Conservation (phyloP, 2,888 invertebrate species). For the Hylaea fasciaria region DNA sequence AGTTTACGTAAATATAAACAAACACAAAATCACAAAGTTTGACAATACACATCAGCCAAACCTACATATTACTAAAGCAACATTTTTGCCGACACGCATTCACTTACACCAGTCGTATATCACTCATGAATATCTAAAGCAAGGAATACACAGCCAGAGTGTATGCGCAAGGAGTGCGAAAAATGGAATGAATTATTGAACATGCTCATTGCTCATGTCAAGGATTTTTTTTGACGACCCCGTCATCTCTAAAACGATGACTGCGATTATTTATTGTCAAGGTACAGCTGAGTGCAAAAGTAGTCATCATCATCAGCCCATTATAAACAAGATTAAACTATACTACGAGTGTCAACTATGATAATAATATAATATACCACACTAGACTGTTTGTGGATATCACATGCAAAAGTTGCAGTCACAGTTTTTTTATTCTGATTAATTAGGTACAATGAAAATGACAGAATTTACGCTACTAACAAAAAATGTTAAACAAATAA, state of each 20-base stretch:
- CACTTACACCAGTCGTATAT: slow-evolving; percentile 31
- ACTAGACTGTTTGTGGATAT: no score
- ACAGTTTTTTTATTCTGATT: no score
- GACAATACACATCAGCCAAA: slow-evolving; percentile 12
- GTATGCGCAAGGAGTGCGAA: slow-evolving; percentile 1
- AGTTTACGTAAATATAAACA: neutral
- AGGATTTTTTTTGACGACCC: neutral
- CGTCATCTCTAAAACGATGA: neutral
- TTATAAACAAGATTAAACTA: no score
- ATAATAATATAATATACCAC: no score
- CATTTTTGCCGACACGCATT: slow-evolving; percentile 27
- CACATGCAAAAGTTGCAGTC: no score
- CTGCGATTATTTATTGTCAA: neutral
- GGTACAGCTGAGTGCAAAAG: neutral
- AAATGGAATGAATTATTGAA: slow-evolving; percentile 5
- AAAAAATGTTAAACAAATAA: no score
- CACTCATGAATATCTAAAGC: slow-evolving; percentile 30
- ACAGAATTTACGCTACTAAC: no score
- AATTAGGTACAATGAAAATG: no score
- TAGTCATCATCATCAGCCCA: neutral
- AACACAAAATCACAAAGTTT: slow-evolving; percentile 1
- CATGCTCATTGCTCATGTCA: slow-evolving; percentile 1
- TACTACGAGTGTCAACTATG: no score
- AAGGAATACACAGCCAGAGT: neutral
- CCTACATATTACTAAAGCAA: slow-evolving; percentile 23